These are phyloP conservation scores for Tineola bisselliella DNA, from an alignment of 2,888 invertebrate genomes.

Conservation along the genomic window DNA sequence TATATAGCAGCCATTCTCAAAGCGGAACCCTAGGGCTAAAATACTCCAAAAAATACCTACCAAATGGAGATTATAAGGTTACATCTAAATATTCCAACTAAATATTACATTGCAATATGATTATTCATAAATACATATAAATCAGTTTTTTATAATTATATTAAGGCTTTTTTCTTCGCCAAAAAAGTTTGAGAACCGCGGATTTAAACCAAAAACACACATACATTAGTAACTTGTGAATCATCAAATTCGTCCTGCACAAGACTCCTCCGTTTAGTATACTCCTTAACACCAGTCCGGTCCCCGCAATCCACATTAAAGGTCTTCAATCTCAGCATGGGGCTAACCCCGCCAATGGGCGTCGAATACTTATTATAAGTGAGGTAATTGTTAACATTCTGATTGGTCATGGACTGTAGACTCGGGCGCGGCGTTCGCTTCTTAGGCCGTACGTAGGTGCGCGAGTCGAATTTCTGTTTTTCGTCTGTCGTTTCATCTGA, in stretches of 20 bases:
- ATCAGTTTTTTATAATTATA: too few relatives aligned
- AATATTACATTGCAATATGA: too few relatives aligned
- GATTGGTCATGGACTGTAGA: slow-evolving; percentile 46
- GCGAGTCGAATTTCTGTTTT: slow-evolving; percentile 70
- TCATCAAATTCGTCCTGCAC: slow-evolving; percentile 56
- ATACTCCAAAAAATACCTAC: too few relatives aligned
- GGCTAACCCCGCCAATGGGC: slow-evolving; percentile 33
- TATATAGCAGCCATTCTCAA: too few relatives aligned
- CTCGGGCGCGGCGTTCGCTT: slow-evolving; percentile 68
- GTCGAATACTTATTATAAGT: slow-evolving; percentile 57
- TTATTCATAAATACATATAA: too few relatives aligned
- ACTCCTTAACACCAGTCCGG: slow-evolving; percentile 42
- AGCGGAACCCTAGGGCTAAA: too few relatives aligned
- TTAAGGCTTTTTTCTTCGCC: too few relatives aligned
- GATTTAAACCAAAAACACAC: too few relatives aligned
- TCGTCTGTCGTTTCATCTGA: slow-evolving; percentile 29
- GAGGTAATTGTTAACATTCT: slow-evolving; percentile 41
- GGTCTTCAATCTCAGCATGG: slow-evolving; percentile 52
- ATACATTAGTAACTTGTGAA: slow-evolving; percentile 40
- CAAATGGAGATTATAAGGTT: too few relatives aligned
- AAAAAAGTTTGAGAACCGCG: too few relatives aligned
- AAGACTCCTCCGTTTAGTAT: slow-evolving; percentile 46
- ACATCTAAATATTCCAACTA: too few relatives aligned
- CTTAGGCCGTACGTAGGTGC: slow-evolving; percentile 76
- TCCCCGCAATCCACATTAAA: slow-evolving; percentile 58